A percentile compares a stretch with the other conserved stretches of the same genome.
phyloP scores from a whole-genome alignment of 2,888 invertebrate genomes.

The Ryuthela nishihirai region DNA sequence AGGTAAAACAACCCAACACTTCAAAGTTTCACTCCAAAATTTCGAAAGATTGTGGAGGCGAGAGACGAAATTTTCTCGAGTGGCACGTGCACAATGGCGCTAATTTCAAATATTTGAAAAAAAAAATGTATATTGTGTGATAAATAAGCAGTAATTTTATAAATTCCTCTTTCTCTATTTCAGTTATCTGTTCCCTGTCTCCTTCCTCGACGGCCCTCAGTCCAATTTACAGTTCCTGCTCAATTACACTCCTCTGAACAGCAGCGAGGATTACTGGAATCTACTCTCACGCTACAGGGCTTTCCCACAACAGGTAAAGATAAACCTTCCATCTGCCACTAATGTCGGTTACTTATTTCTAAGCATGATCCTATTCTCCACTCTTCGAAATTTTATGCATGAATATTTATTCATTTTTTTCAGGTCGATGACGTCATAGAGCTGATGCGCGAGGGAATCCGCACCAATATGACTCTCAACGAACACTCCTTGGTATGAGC shows the following conservation, averaged over 20 bases:
- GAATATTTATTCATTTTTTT: no score
- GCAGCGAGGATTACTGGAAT: slow-evolving; percentile 44
- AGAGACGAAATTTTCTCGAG: no score
- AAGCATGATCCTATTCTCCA: neutral
- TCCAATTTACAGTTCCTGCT: slow-evolving; percentile 5
- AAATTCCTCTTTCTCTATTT: no score
- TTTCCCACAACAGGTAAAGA: slow-evolving; percentile 45
- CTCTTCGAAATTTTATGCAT: neutral
- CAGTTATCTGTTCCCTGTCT: slow-evolving; percentile 21
- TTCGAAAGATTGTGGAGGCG: no score
- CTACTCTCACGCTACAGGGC: slow-evolving; percentile 45
- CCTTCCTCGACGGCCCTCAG: slow-evolving; percentile 7
- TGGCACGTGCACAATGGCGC: no score
- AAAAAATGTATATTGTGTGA: no score
- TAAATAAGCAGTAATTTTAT: no score
- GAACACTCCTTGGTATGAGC: slow-evolving; percentile 16
- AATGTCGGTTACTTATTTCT: neutral
- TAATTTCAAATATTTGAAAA: no score
- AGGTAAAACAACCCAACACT: no score
- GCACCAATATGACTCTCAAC: slow-evolving; percentile 19
- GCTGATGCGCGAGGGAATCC: slow-evolving; percentile 23
- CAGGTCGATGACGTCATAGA: slow-evolving; percentile 25
- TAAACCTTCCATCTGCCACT: no score
- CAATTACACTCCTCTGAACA: slow-evolving; percentile 43
- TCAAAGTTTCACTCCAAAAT: no score